Evolutionary conservation across 1,140 invertebrate genomes (phyloP), one percentile per base, ranked within the genome.

Genomic region (Hypothenemus hampei): DNA sequence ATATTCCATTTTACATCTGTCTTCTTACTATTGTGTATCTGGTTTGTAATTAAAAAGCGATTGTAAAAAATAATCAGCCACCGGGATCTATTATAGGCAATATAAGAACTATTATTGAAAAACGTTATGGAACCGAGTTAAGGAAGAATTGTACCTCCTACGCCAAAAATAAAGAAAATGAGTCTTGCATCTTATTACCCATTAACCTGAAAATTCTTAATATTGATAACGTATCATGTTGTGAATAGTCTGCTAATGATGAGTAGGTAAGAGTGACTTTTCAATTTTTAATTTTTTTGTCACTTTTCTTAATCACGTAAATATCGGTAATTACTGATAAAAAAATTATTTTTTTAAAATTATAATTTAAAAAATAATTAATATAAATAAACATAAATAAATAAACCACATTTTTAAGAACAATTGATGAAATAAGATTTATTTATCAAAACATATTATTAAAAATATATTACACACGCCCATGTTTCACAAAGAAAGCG

Each of bases 211-310:
- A 8, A 10, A 36, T 36, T 4, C 16, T 41, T 21, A 41, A 41
- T 13, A 13, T 21, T 41, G 13, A 41, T 18, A 19, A 41, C 39
- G 39, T 41, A 41, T 41, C 39, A 18, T 19, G 39, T 41, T 41
- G 15, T 41, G 39, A 41, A 20, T 13, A 41, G 15, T 18, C 15
- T 41, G 39, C 16, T 41, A 41, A 19, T 41, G 39, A 41, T 18
- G 39, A 41, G 4, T 41, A 41, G 15, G 19, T 41, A 41, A 41
- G 39, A 13, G 19, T 41, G 20, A 41, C 16, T 21, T 41, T 7
- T 41, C 39, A 41, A 41, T 41, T 41, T 41, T 13, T 41, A 41
- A 18, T 19, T 6, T 18, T 41, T 41, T 21, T 36, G 7, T 6
- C 6, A 13, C 33, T 13, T 8, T 41, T 18, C 20, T 41, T 41